Evolutionary conservation across 1,140 invertebrate genomes (phyloP).

Genomic region (Anthonomus grandis): DNA sequence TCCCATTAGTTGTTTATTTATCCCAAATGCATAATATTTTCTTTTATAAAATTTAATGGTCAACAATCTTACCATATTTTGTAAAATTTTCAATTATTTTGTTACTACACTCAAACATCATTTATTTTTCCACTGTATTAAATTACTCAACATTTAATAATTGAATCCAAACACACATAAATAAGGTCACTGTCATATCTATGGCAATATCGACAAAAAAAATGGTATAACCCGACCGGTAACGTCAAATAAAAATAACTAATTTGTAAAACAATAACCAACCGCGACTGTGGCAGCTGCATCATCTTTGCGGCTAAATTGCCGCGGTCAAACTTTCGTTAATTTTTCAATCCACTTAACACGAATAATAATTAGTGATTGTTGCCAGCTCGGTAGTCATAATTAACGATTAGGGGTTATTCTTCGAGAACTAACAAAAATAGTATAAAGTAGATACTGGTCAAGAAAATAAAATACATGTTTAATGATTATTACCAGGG

Average conservation of each 20-base stretch:
- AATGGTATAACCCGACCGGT: background rate
- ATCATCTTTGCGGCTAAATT: constrained; percentile 15
- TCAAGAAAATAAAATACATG: no score
- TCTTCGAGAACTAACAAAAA: background rate
- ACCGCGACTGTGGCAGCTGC: background rate
- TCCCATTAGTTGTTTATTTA: no score
- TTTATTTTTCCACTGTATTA: no score
- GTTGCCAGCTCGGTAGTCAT: background rate
- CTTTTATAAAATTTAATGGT: no score
- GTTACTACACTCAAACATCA: constrained; percentile 10
- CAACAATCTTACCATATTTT: constrained; percentile 13
- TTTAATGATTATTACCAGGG: no score
- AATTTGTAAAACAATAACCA: background rate
- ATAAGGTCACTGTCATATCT: no score
- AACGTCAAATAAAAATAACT: background rate
- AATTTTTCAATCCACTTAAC: constrained; percentile 20
- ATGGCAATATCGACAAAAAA: no score
- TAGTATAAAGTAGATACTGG: no score
- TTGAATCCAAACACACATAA: no score
- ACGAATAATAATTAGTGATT: constrained; percentile 17
- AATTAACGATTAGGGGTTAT: background rate
- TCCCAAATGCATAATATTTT: no score
- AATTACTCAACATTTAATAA: no score
- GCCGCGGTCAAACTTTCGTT: constrained; percentile 19
- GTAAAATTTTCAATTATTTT: constrained; percentile 11